These are phyloP conservation scores for Eubasilissa splendida DNA, from an alignment of 2,888 invertebrate species.

Conservation along the genomic window DNA sequence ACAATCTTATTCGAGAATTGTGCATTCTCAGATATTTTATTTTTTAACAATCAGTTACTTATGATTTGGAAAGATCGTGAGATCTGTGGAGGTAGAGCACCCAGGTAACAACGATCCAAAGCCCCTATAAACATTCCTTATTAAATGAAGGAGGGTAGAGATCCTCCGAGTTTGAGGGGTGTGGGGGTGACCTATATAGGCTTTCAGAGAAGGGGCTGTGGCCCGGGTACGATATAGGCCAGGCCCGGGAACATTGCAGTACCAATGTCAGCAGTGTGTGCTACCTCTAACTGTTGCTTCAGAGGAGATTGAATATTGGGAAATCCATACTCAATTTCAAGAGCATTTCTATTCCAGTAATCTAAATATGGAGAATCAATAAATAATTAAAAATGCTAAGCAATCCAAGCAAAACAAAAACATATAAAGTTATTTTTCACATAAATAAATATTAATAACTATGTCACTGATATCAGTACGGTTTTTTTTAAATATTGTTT, in stretches of 20 bases:
- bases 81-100: too few species aligned
- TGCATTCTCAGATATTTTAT: too few species aligned
- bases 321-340: conserved; percentile 5
- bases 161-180: background rate
- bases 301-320: background rate
- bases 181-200: conserved; percentile 28
- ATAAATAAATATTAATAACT: background rate
- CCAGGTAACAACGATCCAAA: too few species aligned
- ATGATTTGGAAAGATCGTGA: too few species aligned
- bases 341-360: background rate
- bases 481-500: too few species aligned
- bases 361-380: background rate
- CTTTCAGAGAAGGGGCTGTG: background rate
- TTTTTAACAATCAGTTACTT: too few species aligned
- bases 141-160: background rate
- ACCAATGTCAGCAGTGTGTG: conserved; percentile 26
- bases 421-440: background rate
- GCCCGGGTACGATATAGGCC: conserved; percentile 23
- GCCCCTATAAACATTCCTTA: conserved; percentile 1
- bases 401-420: background rate
- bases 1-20: too few species aligned
- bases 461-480: too few species aligned
- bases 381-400: background rate
- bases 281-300: conserved; percentile 23
- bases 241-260: conserved; percentile 30